A percentile compares a stretch with the other conserved stretches of the same genome.
These are phyloP conservation scores for Cynocephalus volans DNA, from an alignment of 2,113 vertebrate species.

Conservation along the genomic window DNA sequence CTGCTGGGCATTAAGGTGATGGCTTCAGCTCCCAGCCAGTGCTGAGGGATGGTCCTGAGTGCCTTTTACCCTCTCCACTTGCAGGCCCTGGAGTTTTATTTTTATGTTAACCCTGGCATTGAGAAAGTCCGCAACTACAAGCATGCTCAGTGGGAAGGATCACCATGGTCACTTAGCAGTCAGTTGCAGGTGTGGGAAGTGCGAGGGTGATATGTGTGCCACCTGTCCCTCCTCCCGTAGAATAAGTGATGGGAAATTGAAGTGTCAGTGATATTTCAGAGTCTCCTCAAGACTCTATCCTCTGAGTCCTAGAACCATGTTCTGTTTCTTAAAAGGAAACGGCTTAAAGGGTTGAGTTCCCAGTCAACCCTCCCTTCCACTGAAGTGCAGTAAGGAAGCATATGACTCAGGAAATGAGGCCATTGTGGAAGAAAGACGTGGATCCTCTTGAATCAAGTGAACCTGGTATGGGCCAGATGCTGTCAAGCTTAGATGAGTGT, in stretches of 20 bases:
- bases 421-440: not conserved
- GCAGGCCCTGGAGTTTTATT: not conserved
- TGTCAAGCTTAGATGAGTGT: not conserved
- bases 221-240: not conserved
- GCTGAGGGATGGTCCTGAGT: not conserved
- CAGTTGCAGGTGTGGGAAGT: not conserved
- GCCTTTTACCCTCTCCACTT: not conserved
- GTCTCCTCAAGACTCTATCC: not conserved
- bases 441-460: not conserved
- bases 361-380: not conserved
- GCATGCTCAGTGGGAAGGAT: not conserved
- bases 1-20: not conserved
- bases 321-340: constrained; percentile 16
- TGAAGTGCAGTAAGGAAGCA: not conserved
- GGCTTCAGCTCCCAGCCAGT: not conserved
- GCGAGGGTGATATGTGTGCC: not conserved
- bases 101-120: not conserved
- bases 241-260: not conserved
- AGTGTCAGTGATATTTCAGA: not conserved
- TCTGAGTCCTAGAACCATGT: not conserved
- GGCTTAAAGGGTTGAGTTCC: not conserved
- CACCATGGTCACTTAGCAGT: not conserved
- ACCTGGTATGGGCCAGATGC: not conserved
- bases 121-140: not conserved
- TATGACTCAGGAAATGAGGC: not conserved